phyloP scores from a whole-genome alignment of 2,797 vertebrate species.

The Cyprinodon diabolis region DNA sequence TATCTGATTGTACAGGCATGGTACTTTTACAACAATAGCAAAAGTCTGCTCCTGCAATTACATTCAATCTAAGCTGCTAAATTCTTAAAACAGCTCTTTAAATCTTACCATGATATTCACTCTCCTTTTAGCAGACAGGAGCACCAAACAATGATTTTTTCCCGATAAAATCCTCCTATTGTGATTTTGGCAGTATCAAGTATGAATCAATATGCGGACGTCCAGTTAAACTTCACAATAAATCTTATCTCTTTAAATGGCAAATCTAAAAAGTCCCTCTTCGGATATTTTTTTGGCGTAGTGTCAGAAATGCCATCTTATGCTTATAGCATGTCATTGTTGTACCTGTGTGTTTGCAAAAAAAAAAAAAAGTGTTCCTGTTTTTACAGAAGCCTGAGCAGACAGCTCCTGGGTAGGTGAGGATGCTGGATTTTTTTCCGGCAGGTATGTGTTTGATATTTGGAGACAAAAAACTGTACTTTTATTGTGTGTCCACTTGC shows the following conservation, averaged over 20 bases:
- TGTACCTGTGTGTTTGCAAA: constrained; percentile 16
- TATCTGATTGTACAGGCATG: neutral
- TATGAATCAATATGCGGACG: no score
- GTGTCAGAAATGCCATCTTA: constrained; percentile 34
- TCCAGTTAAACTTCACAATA: no score
- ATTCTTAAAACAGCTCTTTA: no score
- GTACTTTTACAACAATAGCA: neutral
- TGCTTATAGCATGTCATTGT: constrained; percentile 45
- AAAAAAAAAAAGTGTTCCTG: constrained; percentile 33
- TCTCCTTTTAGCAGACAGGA: no score
- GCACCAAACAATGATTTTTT: no score
- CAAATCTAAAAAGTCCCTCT: neutral
- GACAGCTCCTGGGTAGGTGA: constrained; percentile 51
- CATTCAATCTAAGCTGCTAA: neutral
- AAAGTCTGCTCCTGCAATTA: neutral
- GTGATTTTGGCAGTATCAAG: no score
- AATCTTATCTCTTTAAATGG: no score
- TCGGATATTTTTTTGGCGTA: constrained; percentile 21
- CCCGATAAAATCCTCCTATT: no score
- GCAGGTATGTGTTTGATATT: constrained; percentile 28
- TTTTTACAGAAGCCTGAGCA: constrained; percentile 42
- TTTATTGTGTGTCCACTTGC: constrained; percentile 30
- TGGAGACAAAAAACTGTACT: constrained; percentile 20
- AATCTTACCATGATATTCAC: no score
- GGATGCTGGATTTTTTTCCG: constrained; percentile 23